Evolutionary conservation across 1,140 invertebrate species (phyloP), one percentile per base, ranked within the genome.

Genomic region (Aphaenogaster floridana): DNA sequence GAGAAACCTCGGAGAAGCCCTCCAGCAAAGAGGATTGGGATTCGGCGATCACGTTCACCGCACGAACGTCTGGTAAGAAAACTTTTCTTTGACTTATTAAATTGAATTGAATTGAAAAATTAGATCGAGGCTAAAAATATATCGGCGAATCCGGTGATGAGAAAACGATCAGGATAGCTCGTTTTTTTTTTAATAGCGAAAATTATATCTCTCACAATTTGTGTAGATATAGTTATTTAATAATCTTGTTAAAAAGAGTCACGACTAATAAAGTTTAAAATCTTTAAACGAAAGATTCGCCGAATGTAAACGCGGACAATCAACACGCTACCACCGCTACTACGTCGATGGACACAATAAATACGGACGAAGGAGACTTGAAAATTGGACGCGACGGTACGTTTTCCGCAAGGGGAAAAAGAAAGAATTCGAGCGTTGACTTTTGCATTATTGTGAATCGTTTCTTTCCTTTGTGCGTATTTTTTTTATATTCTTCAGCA

Each of bases 21-120:
- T 94, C 95, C 9, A 95, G 93, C 76, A 96, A 96, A 88, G 97
- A 97, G 80, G 97, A 98, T 90, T 97, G 97, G 97, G 98, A 98
- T 93, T 97, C 97, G 93, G 97, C 97, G 91, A 98, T 98, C 89
- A 98, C 97, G 88, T 98, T 98, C 94, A 98, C 97, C 88, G 98
- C 97, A 64, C 97, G 98, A 96, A 97, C 97, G 93, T 97, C 97
- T 93, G 97, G 97, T 98, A 97, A 97, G 97, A 57, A 84, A 61
- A 81, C 34, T 61, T 50, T 79, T 50, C 7, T 15, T 15, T 36
- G 21, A 69, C 66, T 69, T 39, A 69, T 50, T 68, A 21, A 80
- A 69, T 69, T n/a, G 34, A 79, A 42, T 77, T 59, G 17, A 79
- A 48, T n/a, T 21, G 42, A 48, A 21, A 36, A 83, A 45, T 71